Evolutionary conservation across 2,888 invertebrate species (phyloP), one percentile per base, ranked within the genome.

Genomic region (Agriopis leucophaearia): DNA sequence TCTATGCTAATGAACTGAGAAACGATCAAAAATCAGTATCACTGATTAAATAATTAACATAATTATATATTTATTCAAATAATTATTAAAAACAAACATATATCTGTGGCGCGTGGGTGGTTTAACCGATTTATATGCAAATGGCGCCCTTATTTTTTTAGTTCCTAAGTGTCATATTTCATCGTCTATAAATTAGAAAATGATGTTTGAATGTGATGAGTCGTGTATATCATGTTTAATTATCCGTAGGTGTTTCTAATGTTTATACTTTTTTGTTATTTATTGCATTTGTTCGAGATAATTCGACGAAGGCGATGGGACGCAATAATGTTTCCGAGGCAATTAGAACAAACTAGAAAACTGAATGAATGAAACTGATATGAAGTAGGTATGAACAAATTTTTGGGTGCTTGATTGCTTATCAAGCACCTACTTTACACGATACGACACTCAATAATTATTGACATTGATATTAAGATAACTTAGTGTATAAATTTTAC

Each of bases 61-160:
- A 89, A 90, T 88, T 87, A 89, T 84, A 79, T 82, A 87, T 88
- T 88, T 89, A 90, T 89, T 88, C 78, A 88, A 88, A 91, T 86
- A 71, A 78, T 72, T 81, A 85, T 85, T 65, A 83, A 85, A 87
- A 86, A 83, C 75, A 78, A 77, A 77, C 75, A 72, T 56, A 58
- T 54, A 67, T 56, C 18, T 79, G 62, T 40, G 57, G 74, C 79
- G 84, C 81, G 89, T 89, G 85, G 89, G 88, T 79, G 86, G 63
- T 57, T 55, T 40, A 61, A 44, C 50, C 74, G 66, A 77, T 81
- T 77, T 73, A 74, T 79, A 80, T 78, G 77, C 69, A 72, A 82
- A 85, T 79, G 63, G 69, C 78, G 81, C 81, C 81, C 84, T 82
- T 83, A 82, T 72, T 69, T 47, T n/a, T 69, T 52, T 52, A 60